Percentiles rank a stretch among this genome's conserved stretches.
Conservation (phyloP, 2,888 invertebrate species). For the Boloria selene region DNA sequence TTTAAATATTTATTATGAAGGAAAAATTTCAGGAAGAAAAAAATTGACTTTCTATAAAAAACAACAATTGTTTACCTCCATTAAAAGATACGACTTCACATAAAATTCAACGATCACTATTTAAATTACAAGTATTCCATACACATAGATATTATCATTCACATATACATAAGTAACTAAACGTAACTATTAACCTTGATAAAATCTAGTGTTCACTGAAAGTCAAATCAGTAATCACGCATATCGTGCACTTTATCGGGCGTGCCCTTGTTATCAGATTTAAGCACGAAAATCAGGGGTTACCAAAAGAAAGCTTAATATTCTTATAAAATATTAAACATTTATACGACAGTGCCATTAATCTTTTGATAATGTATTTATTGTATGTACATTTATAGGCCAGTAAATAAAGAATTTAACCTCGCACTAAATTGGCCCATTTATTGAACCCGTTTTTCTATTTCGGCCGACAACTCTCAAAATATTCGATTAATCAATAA, state of each 20-base stretch:
- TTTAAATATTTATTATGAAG: too few species aligned
- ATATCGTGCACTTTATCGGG: conserved; percentile 31
- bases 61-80: too few species aligned
- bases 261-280: conserved; percentile 30
- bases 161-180: conserved; percentile 14
- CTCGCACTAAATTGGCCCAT: too few species aligned
- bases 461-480: too few species aligned
- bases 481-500: too few species aligned
- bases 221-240: conserved; percentile 22
- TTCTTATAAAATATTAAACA: conserved; percentile 29
- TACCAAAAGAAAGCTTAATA: conserved; percentile 26
- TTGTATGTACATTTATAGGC: too few species aligned
- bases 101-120: conserved; percentile 10
- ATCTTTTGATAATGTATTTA: conserved; percentile 11
- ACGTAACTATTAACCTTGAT: conserved; percentile 25
- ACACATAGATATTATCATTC: conserved; percentile 12
- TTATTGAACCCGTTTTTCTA: too few species aligned
- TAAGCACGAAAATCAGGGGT: conserved; percentile 24
- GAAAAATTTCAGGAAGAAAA: too few species aligned
- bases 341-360: conserved; percentile 32
- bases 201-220: conserved; percentile 25
- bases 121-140: conserved; percentile 15
- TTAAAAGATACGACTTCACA: background rate
- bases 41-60: too few species aligned
- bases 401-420: too few species aligned